Evolutionary conservation across 2,797 vertebrate genomes (phyloP).

Genomic region (Spatula versicolor): DNA sequence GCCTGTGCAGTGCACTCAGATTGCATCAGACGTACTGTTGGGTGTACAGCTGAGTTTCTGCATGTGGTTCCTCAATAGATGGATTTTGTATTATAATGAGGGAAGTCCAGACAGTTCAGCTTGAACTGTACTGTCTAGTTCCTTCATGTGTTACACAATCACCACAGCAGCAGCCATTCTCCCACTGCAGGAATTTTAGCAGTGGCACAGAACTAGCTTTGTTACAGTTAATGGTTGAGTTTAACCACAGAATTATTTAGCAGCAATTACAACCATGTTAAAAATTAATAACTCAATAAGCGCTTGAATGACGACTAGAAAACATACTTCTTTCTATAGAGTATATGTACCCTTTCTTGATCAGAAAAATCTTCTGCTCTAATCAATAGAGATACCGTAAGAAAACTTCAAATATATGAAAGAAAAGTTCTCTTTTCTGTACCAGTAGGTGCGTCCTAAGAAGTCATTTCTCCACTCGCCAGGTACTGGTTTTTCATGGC

Average conservation of each 20-base stretch:
- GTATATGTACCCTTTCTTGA: neutral
- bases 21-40: neutral
- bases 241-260: neutral
- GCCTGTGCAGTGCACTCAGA: neutral
- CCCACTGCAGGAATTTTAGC: neutral
- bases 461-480: conserved; percentile 90
- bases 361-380: no score
- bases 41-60: neutral
- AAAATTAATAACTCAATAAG: neutral
- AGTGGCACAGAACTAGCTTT: neutral
- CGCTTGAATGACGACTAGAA: neutral
- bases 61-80: neutral
- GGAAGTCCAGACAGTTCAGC: neutral
- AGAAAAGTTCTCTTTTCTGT: neutral
- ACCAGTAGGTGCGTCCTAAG: conserved; percentile 91
- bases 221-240: neutral
- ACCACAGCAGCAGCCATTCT: neutral
- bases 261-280: neutral
- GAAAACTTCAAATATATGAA: neutral
- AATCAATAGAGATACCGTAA: neutral
- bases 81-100: neutral
- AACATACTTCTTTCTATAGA: neutral
- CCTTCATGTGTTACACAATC: neutral
- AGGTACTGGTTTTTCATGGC: conserved; percentile 89
- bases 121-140: neutral